These are phyloP conservation scores for Sebastes minor DNA, from an alignment of 2,797 vertebrate genomes.

Conservation along the genomic window DNA sequence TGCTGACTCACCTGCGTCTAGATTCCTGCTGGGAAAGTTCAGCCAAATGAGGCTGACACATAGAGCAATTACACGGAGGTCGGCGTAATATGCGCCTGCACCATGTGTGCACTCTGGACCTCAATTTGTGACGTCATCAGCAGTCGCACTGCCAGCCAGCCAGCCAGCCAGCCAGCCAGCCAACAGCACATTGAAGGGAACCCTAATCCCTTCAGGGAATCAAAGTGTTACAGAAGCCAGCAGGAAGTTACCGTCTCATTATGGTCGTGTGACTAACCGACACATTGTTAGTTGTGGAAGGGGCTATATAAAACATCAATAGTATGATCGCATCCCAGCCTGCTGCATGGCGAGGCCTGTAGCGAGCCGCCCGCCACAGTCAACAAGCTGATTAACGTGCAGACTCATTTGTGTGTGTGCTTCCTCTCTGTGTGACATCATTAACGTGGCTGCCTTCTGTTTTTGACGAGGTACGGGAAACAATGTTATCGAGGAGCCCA, in stretches of 20 bases:
- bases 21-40: slow-evolving; percentile 53
- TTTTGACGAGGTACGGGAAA: slow-evolving; percentile 82
- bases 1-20: slow-evolving; percentile 71
- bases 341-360: slow-evolving; percentile 23
- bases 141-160: slow-evolving; percentile 10
- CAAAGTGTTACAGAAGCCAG: slow-evolving; percentile 41
- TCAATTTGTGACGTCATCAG: slow-evolving; percentile 53
- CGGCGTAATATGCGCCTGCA: slow-evolving; percentile 32
- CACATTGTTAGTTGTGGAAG: slow-evolving; percentile 63
- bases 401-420: slow-evolving; percentile 15
- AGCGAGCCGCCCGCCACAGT: slow-evolving; percentile 34
- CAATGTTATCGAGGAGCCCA: slow-evolving; percentile 88
- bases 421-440: slow-evolving; percentile 51
- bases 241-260: slow-evolving; percentile 55
- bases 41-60: slow-evolving; percentile 58
- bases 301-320: slow-evolving; percentile 54
- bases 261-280: slow-evolving; percentile 58
- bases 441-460: slow-evolving; percentile 73
- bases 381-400: slow-evolving; percentile 21
- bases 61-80: slow-evolving; percentile 54
- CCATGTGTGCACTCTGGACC: slow-evolving; percentile 16
- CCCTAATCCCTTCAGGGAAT: slow-evolving; percentile 28
- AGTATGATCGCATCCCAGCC: slow-evolving; percentile 29
- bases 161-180: background rate
- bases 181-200: slow-evolving; percentile 22